Evolutionary conservation across 2,888 invertebrate species (phyloP).

Genomic region (Drosophila kambysellisi): DNA sequence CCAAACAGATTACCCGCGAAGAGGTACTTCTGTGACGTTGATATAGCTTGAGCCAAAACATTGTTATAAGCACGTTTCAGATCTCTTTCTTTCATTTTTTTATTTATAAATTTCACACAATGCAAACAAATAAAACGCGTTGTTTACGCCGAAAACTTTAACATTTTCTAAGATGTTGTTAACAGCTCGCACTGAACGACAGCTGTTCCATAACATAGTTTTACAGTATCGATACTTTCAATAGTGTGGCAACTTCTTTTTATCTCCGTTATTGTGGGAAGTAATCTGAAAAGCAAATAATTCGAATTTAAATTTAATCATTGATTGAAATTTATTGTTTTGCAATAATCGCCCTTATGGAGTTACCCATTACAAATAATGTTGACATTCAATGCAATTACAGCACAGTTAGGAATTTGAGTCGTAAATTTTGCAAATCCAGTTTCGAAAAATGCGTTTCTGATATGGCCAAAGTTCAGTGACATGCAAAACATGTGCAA

Average conservation of each 20-base stretch:
- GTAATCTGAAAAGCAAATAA: slow-evolving; percentile 1
- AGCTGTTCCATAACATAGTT: background rate
- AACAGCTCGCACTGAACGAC: background rate
- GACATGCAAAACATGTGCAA: slow-evolving; percentile 36
- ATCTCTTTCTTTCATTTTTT: slow-evolving; percentile 71
- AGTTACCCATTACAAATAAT: slow-evolving; percentile 16
- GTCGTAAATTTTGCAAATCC: slow-evolving; percentile 56
- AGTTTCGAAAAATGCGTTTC: slow-evolving; percentile 42
- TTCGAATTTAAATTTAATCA: slow-evolving; percentile 1
- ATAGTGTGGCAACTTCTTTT: slow-evolving; percentile 26
- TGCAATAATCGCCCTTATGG: background rate
- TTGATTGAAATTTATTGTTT: background rate
- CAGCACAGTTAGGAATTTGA: slow-evolving; percentile 31
- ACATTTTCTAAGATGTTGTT: background rate
- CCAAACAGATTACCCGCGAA: slow-evolving; percentile 94
- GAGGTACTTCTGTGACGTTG: slow-evolving; percentile 93
- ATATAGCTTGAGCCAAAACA: slow-evolving; percentile 92
- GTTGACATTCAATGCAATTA: slow-evolving; percentile 26
- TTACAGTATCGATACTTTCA: slow-evolving; percentile 10
- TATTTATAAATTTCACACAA: slow-evolving; percentile 9
- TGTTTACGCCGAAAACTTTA: slow-evolving; percentile 30
- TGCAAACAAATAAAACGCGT: slow-evolving; percentile 20
- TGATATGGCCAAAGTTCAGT: slow-evolving; percentile 43
- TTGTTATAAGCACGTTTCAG: slow-evolving; percentile 89
- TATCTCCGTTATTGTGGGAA: background rate